Percentiles rank a stretch among this genome's conserved stretches.
Evolutionary conservation across 2,797 vertebrate species (phyloP).

Genomic region (Hoplostethus atlanticus): DNA sequence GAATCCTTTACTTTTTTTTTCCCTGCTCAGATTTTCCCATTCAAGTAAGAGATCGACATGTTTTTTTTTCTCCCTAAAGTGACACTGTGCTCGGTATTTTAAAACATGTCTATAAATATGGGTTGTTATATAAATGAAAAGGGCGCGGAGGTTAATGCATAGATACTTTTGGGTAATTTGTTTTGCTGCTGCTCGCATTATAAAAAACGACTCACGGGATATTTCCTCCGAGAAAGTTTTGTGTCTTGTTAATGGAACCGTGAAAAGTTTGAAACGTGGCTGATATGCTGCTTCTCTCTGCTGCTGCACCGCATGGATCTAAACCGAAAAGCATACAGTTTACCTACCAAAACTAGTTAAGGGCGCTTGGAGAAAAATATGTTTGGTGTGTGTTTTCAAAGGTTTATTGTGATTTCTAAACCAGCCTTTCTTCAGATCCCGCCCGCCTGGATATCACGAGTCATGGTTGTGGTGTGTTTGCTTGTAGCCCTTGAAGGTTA

Average conservation of each 20-base stretch:
- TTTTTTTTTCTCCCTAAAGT: constrained; percentile 44
- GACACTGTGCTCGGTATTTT: constrained; percentile 28
- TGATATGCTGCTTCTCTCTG: constrained; percentile 47
- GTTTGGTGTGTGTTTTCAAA: not conserved
- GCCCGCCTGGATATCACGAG: constrained; percentile 75
- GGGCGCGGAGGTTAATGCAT: constrained; percentile 66
- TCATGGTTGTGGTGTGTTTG: constrained; percentile 53
- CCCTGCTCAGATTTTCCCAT: constrained; percentile 73
- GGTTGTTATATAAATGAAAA: constrained; percentile 71
- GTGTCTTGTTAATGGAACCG: constrained; percentile 68
- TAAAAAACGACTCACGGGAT: constrained; percentile 29
- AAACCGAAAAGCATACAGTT: not conserved
- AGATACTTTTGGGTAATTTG: not conserved
- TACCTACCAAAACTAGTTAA: not conserved
- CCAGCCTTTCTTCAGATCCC: constrained; percentile 56
- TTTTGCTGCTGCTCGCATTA: not conserved
- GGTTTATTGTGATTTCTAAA: constrained; percentile 48
- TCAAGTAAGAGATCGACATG: constrained; percentile 83
- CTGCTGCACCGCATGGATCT: constrained; percentile 51
- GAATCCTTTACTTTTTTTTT: constrained; percentile 78
- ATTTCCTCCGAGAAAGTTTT: constrained; percentile 76
- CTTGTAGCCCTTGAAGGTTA: constrained; percentile 59
- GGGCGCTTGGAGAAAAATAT: not conserved
- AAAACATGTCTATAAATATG: constrained; percentile 12
- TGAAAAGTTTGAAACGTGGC: constrained; percentile 88